Conservation (phyloP, 2,888 invertebrate genomes). For the Catocala sponsa region DNA sequence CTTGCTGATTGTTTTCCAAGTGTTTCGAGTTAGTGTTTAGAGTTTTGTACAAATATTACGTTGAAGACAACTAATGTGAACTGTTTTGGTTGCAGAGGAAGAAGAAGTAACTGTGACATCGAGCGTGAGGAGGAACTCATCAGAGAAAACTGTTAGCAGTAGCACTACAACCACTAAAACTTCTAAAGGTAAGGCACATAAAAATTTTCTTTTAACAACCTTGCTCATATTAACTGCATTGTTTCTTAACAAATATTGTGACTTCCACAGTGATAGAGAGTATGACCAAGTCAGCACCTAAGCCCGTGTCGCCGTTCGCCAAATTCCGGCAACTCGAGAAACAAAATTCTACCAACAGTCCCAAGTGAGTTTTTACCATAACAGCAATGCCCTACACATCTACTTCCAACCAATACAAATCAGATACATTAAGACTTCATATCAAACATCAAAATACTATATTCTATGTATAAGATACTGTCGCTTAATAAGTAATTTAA, state of each 20-base stretch:
- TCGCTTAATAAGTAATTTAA: constrained; percentile 70
- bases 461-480: constrained; percentile 64
- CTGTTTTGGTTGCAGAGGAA: constrained; percentile 73
- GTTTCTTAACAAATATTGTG: background rate
- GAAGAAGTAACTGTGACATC: constrained; percentile 82
- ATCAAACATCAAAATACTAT: constrained; percentile 45
- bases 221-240: background rate
- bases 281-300: constrained; percentile 84
- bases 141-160: constrained; percentile 88
- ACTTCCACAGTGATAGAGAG: constrained; percentile 86
- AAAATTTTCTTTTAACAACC: background rate
- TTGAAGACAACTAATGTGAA: constrained; percentile 17
- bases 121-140: constrained; percentile 84
- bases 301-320: constrained; percentile 95
- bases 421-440: constrained; percentile 29
- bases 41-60: constrained; percentile 10
- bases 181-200: constrained; percentile 82
- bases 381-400: constrained; percentile 9
- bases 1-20: constrained; percentile 79
- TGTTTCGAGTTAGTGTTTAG: constrained; percentile 66
- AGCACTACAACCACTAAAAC: constrained; percentile 88
- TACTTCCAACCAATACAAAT: constrained; percentile 26
- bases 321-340: constrained; percentile 97
- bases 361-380: constrained; percentile 89
- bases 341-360: constrained; percentile 93